phyloP scores from a whole-genome alignment of 2,888 invertebrate genomes.

The Isotomurus palustris region DNA sequence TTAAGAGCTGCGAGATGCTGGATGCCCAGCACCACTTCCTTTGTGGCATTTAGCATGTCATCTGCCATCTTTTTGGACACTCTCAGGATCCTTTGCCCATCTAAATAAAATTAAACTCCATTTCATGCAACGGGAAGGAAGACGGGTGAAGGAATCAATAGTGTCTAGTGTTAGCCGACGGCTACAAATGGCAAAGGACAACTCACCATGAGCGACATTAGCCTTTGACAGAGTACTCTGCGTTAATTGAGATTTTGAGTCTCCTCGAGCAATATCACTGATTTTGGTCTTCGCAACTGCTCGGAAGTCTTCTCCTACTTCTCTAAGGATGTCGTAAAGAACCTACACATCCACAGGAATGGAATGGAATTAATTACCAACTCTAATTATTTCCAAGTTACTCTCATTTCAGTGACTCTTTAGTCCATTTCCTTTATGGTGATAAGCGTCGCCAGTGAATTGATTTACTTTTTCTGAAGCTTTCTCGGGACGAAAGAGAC shows the following conservation, averaged over 20 bases:
- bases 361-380: too few relatives aligned
- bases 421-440: neutral
- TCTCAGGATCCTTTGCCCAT: conserved; percentile 41
- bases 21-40: conserved; percentile 34
- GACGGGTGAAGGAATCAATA: too few relatives aligned
- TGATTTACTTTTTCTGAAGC: too few relatives aligned
- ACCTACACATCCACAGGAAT: conserved; percentile 22
- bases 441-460: neutral
- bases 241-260: conserved; percentile 43
- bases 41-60: conserved; percentile 41
- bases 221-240: conserved; percentile 44
- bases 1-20: conserved; percentile 28
- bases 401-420: neutral
- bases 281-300: conserved; percentile 46
- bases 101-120: conserved; percentile 15
- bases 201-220: conserved; percentile 14
- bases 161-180: neutral
- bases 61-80: conserved; percentile 42
- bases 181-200: neutral
- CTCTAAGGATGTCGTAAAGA: conserved; percentile 43
- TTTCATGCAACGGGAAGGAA: neutral
- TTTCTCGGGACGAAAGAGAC: too few relatives aligned
- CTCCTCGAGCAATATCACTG: conserved; percentile 46
- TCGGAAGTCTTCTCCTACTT: conserved; percentile 45
- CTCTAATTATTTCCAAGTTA: neutral